phyloP scores from a whole-genome alignment of 2,797 vertebrate species.

The Chaetodon trifasciatus region DNA sequence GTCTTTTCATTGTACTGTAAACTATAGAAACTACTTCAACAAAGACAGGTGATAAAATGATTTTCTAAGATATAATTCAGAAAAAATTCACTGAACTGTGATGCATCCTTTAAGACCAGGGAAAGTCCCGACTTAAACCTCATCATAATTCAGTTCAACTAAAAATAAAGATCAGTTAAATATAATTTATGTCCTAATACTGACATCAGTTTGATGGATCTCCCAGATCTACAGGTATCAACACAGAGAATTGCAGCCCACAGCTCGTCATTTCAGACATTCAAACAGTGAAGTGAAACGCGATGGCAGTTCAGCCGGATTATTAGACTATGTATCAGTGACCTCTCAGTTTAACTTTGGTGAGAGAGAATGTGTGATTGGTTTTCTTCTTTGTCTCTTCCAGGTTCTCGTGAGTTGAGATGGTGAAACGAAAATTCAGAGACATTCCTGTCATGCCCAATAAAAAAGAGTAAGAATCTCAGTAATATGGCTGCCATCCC shows the following conservation, averaged over 20 bases:
- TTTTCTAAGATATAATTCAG: neutral
- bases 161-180: neutral
- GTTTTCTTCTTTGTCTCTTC: conserved; percentile 32
- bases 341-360: conserved; percentile 2
- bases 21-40: neutral
- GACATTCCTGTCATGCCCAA: conserved; percentile 48
- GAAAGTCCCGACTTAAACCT: neutral
- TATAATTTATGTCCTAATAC: neutral
- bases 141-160: neutral
- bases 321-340: neutral
- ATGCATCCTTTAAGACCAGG: neutral
- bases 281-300: neutral
- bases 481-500: conserved; percentile 67
- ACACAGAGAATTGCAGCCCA: neutral
- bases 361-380: neutral
- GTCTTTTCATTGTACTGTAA: neutral
- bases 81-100: neutral
- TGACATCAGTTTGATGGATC: neutral
- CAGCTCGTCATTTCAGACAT: neutral
- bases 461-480: conserved; percentile 64
- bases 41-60: neutral
- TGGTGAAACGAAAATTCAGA: conserved; percentile 18
- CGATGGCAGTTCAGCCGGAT: neutral
- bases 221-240: neutral
- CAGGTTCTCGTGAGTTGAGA: conserved; percentile 17